phyloP scores from a whole-genome alignment of 2,797 vertebrate genomes.

The Alexandromys oeconomus region DNA sequence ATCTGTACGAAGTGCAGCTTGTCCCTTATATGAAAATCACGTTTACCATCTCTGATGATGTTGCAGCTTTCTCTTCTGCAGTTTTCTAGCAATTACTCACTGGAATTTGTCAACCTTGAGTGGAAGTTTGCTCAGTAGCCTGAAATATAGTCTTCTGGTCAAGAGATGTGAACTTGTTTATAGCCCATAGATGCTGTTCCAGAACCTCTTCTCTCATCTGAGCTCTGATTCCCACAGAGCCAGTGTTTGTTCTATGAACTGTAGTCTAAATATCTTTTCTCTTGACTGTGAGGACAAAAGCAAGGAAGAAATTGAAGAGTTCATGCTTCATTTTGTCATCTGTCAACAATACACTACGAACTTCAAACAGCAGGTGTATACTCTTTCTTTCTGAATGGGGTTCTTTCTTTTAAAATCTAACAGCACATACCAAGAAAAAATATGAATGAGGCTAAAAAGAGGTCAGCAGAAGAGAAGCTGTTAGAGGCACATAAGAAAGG shows the following conservation, averaged over 20 bases:
- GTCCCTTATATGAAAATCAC: neutral
- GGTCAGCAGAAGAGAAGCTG: neutral
- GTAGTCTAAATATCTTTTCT: slow-evolving; percentile 41
- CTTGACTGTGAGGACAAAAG: slow-evolving; percentile 57
- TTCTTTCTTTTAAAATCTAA: slow-evolving; percentile 64
- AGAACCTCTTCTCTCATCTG: slow-evolving; percentile 18
- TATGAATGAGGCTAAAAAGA: neutral
- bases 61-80: neutral
- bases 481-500: neutral
- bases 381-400: slow-evolving; percentile 4
- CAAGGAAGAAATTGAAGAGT: slow-evolving; percentile 31
- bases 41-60: neutral
- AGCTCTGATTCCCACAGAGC: neutral
- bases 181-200: neutral
- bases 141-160: slow-evolving; percentile 58
- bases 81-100: slow-evolving; percentile 25
- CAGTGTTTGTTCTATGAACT: slow-evolving; percentile 10
- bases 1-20: neutral
- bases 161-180: slow-evolving; percentile 60
- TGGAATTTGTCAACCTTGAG: slow-evolving; percentile 24
- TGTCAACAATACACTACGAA: slow-evolving; percentile 8
- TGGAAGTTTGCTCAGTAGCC: slow-evolving; percentile 55
- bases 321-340: slow-evolving; percentile 44
- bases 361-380: slow-evolving; percentile 55
- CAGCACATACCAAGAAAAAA: slow-evolving; percentile 2